A percentile compares a stretch with the other conserved stretches of the same genome.
Conservation (phyloP, 2,113 vertebrate genomes). For the Mastomys natalensis region DNA sequence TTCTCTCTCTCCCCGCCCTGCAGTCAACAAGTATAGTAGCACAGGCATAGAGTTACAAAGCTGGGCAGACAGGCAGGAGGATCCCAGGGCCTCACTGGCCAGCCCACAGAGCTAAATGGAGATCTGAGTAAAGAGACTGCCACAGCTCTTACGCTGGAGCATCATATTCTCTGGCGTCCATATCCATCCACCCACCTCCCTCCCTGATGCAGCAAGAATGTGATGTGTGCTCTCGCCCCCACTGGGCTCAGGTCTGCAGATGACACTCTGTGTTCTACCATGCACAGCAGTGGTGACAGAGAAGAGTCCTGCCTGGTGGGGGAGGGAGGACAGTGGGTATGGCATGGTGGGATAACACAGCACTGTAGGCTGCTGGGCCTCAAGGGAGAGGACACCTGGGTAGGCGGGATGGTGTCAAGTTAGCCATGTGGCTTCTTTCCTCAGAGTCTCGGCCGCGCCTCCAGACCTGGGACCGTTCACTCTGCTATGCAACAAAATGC, state of each 20-base stretch:
- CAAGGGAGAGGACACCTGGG: background rate
- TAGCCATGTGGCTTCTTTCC: background rate
- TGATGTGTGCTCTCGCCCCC: background rate
- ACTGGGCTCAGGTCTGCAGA: background rate
- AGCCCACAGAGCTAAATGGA: background rate
- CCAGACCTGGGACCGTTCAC: background rate
- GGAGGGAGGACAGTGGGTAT: background rate
- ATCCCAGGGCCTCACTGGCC: background rate
- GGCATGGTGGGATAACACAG: accelerated
- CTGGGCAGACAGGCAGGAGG: background rate
- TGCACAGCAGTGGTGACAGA: background rate
- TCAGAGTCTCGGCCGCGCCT: background rate
- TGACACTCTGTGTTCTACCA: background rate
- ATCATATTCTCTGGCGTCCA: background rate
- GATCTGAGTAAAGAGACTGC: background rate
- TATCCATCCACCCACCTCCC: background rate
- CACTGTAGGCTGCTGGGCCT: background rate
- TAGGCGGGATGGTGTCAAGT: accelerated
- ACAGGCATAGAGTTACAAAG: background rate
- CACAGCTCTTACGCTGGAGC: background rate
- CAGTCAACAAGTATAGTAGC: no score
- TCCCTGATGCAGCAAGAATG: background rate
- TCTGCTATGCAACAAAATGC: background rate
- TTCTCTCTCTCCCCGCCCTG: no score
- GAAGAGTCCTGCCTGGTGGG: background rate